These are phyloP conservation scores for Theocolax elegans DNA, from an alignment of 1,140 invertebrate species.

Conservation along the genomic window DNA sequence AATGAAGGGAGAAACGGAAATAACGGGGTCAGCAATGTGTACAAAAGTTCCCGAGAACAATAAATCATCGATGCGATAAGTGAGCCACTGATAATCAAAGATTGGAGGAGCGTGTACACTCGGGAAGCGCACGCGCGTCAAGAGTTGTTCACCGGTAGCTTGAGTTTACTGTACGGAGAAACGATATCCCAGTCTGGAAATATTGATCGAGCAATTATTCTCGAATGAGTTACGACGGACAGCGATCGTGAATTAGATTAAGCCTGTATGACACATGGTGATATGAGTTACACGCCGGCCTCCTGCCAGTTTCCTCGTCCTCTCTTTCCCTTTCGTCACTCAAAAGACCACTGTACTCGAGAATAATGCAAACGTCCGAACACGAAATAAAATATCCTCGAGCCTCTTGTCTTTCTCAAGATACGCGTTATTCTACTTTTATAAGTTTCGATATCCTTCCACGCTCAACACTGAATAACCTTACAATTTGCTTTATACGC, in stretches of 20 bases:
- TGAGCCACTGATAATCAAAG: slow-evolving; percentile 25
- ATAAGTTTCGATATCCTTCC: too few species aligned
- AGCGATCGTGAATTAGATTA: slow-evolving; percentile 64
- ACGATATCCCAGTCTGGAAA: slow-evolving; percentile 46
- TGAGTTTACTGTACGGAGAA: neutral
- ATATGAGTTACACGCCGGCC: slow-evolving; percentile 56
- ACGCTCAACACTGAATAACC: too few species aligned
- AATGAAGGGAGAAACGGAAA: too few species aligned
- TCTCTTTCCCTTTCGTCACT: slow-evolving; percentile 17
- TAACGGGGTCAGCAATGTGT: too few species aligned
- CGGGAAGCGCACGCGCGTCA: neutral
- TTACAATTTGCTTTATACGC: too few species aligned
- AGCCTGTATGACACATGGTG: slow-evolving; percentile 59
- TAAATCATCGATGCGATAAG: slow-evolving; percentile 22
- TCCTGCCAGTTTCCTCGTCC: neutral
- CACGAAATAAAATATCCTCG: too few species aligned
- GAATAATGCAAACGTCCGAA: neutral
- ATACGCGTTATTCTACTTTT: too few species aligned
- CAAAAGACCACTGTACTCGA: neutral
- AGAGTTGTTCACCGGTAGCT: neutral
- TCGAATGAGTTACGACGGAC: slow-evolving; percentile 59
- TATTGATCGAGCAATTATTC: slow-evolving; percentile 63
- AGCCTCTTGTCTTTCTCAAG: too few species aligned
- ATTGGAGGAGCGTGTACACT: slow-evolving; percentile 20
- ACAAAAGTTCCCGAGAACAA: neutral